Base-by-base conservation (phyloP, 2,888 invertebrate species). In the Diachrysia chrysitis region DNA sequence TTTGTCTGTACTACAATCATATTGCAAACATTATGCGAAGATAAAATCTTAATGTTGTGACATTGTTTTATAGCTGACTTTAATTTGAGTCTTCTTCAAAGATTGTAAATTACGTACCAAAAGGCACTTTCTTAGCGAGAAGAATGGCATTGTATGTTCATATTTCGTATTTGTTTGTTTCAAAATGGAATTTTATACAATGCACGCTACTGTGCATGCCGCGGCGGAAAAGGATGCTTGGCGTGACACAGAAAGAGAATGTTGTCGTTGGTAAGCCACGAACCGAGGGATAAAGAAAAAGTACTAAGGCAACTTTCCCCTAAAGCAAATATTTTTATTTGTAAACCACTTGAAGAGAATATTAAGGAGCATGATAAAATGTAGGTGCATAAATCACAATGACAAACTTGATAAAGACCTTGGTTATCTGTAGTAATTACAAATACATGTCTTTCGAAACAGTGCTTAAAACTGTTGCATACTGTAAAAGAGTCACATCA, bases 21-120 rank as follows among this genome's bases (percentile, higher is more conserved):
- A 66, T 57, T 69, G 66, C 71, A 60, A 67, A 71, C 66, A 67
- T 64, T 68, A 54, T 63, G 25, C 17, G 17, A 12, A 61, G 62
- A 71, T 76, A 67, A 35, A 64, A 69, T 74, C 77, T 66, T 66
- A 42, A 23, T 65, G 64, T 68, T 70, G 58, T 68, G 64, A 56
- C 12, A 69, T 61, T 65, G 68, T 63, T 59, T 69, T 35, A 54
- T 58, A 51, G 53, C 64, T 64, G 55, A 48, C n/a, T 66, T 67
- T 63, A 51, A 42, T 63, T 58, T 37, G 58, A 4, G 57, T 63
- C 61, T 16, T 74, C 61, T 71, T 64, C 53, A 60, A 57, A 35
- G 35, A 51, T 21, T 12, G 48, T 42, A 42, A 42, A 42, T 42
- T 42, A 42, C 42, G n/a, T 42, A 42, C n/a, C 42, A 42, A 42